These are phyloP conservation scores for Monodelphis domestica DNA, from an alignment of 2,797 vertebrate species.

Conservation along the genomic window DNA sequence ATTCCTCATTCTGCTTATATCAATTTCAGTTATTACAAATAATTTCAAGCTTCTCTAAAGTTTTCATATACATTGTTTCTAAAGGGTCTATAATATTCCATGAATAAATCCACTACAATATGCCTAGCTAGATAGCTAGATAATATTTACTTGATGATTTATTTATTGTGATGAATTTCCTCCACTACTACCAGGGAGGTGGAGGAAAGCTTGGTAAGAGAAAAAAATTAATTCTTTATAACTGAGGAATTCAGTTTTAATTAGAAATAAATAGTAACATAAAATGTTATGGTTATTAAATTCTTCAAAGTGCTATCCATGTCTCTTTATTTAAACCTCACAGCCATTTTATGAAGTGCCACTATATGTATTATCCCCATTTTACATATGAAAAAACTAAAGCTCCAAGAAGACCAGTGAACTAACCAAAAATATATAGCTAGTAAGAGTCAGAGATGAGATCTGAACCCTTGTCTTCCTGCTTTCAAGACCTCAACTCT, in stretches of 20 bases:
- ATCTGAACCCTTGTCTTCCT: background rate
- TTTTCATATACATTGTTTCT: background rate
- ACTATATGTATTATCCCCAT: background rate
- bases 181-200: rapidly evolving
- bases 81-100: background rate
- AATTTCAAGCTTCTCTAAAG: background rate
- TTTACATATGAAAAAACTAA: background rate
- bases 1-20: background rate
- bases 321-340: background rate
- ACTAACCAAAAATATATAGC: background rate
- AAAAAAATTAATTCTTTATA: background rate
- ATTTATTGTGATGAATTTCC: background rate
- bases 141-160: too few relatives aligned
- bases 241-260: background rate
- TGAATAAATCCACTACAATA: background rate
- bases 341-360: background rate
- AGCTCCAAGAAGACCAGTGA: background rate
- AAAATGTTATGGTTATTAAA: background rate
- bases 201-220: background rate
- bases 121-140: too few relatives aligned
- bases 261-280: background rate
- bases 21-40: background rate
- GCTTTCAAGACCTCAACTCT: background rate
- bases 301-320: background rate
- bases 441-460: background rate